Percentiles rank a stretch among this genome's conserved stretches.
Conservation (phyloP, 1,140 invertebrate species). For the Drosophila lacteicornis region DNA sequence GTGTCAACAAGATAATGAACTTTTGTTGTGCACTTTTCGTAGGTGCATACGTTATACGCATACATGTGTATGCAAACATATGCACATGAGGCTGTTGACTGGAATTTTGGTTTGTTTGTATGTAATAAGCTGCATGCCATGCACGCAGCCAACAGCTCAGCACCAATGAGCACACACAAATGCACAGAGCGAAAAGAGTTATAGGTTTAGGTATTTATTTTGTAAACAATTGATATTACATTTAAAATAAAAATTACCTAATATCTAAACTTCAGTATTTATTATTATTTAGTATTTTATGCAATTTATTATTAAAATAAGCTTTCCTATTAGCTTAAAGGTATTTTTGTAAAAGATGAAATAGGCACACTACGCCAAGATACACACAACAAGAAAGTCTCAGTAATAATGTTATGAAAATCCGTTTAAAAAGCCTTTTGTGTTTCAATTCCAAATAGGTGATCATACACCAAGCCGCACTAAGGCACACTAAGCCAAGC, state of each 20-base stretch:
- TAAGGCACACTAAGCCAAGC: not conserved
- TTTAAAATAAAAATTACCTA: not conserved
- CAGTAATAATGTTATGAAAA: too few species aligned
- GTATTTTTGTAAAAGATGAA: not conserved
- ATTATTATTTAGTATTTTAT: not conserved
- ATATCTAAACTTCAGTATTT: too few species aligned
- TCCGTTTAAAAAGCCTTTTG: too few species aligned
- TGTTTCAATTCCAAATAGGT: too few species aligned
- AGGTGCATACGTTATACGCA: conserved; percentile 8
- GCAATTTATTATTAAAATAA: not conserved
- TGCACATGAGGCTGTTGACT: conserved; percentile 29
- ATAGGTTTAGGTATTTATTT: not conserved
- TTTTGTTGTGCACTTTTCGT: conserved; percentile 62
- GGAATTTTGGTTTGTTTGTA: conserved; percentile 39
- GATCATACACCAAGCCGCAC: too few species aligned
- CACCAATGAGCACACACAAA: conserved; percentile 17
- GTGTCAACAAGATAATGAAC: conserved; percentile 79
- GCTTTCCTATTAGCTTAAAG: not conserved
- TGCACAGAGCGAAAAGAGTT: not conserved
- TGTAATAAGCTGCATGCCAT: conserved; percentile 51
- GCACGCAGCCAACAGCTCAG: conserved; percentile 37
- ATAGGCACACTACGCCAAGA: not conserved
- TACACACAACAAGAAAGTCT: too few species aligned
- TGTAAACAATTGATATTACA: too few species aligned
- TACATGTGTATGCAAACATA: conserved; percentile 59